Evolutionary conservation across 2,113 vertebrate genomes (phyloP).

Genomic region (Pseudorhombus dupliciocellatus): DNA sequence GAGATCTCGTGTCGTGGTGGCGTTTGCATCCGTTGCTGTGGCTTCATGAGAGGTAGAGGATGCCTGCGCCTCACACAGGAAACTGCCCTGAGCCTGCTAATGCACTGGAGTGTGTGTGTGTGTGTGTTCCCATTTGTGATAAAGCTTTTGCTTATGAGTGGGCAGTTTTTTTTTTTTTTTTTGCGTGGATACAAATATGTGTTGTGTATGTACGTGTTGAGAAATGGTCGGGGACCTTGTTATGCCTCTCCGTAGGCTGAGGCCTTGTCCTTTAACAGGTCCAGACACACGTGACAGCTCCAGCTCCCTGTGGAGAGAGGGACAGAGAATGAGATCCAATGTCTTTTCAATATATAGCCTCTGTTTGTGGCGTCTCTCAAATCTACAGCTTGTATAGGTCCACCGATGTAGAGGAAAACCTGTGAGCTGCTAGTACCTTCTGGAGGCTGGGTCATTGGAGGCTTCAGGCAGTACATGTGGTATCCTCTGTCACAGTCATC

Average conservation of each 20-base stretch:
- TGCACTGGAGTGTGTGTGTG: slow-evolving; percentile 47
- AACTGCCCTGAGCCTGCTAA: slow-evolving; percentile 64
- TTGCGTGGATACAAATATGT: slow-evolving; percentile 43
- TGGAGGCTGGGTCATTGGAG: slow-evolving; percentile 93
- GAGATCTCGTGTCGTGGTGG: slow-evolving; percentile 17
- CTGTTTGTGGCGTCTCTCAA: neutral
- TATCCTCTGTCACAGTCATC: slow-evolving; percentile 99
- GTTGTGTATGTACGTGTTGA: neutral
- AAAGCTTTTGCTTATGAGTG: slow-evolving; percentile 7
- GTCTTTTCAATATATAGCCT: slow-evolving; percentile 43
- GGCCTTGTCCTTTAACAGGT: slow-evolving; percentile 93
- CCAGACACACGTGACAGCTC: slow-evolving; percentile 97
- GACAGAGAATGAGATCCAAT: slow-evolving; percentile 17
- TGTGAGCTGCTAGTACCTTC: slow-evolving; percentile 84
- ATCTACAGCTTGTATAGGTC: slow-evolving; percentile 10
- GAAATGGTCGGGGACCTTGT: slow-evolving; percentile 19
- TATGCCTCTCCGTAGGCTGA: slow-evolving; percentile 84
- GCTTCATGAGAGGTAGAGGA: slow-evolving; percentile 56
- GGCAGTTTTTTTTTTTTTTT: no score
- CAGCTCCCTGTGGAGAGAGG: slow-evolving; percentile 87
- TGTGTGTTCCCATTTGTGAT: slow-evolving; percentile 8
- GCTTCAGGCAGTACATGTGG: slow-evolving; percentile 99
- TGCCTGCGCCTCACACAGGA: slow-evolving; percentile 46
- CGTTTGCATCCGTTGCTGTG: slow-evolving; percentile 45
- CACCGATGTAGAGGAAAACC: slow-evolving; percentile 9